Evolutionary conservation across 2,888 invertebrate species (phyloP).

Genomic region (Phoenoteleia sp.): DNA sequence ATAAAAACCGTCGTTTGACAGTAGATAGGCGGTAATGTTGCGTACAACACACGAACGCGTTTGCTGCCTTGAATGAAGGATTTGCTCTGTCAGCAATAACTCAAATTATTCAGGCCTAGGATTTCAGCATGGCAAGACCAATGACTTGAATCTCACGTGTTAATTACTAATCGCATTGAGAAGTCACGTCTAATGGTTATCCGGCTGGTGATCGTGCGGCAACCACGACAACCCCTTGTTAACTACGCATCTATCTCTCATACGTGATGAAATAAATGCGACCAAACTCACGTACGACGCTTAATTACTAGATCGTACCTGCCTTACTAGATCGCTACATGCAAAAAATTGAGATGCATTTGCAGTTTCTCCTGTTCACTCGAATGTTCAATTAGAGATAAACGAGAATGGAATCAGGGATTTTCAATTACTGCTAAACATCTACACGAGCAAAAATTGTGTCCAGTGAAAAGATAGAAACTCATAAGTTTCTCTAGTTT

Average conservation of each 20-base stretch:
- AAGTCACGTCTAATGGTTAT: slow-evolving; percentile 62
- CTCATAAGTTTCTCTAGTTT: no score
- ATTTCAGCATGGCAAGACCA: slow-evolving; percentile 54
- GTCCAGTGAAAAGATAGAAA: no score
- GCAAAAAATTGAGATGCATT: neutral
- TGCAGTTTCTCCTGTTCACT: no score
- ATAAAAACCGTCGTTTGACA: neutral
- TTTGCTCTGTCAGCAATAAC: slow-evolving; percentile 44
- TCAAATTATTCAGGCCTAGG: slow-evolving; percentile 26
- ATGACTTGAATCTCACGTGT: slow-evolving; percentile 60
- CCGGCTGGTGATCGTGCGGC: slow-evolving; percentile 35
- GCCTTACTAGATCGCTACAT: neutral
- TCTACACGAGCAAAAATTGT: no score
- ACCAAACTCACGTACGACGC: slow-evolving; percentile 23
- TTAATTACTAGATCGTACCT: slow-evolving; percentile 33
- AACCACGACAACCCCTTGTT: slow-evolving; percentile 31
- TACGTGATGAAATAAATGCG: slow-evolving; percentile 48
- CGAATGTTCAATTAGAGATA: no score
- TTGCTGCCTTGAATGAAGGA: neutral
- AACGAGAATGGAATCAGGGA: no score
- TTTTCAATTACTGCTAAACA: no score
- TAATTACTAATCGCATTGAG: slow-evolving; percentile 64
- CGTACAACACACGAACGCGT: slow-evolving; percentile 1
- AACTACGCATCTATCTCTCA: slow-evolving; percentile 48
- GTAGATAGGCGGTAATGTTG: neutral